A percentile compares a stretch with the other conserved stretches of the same genome.
Conservation (phyloP, 2,797 vertebrate genomes). For the Poeciliopsis turneri region DNA sequence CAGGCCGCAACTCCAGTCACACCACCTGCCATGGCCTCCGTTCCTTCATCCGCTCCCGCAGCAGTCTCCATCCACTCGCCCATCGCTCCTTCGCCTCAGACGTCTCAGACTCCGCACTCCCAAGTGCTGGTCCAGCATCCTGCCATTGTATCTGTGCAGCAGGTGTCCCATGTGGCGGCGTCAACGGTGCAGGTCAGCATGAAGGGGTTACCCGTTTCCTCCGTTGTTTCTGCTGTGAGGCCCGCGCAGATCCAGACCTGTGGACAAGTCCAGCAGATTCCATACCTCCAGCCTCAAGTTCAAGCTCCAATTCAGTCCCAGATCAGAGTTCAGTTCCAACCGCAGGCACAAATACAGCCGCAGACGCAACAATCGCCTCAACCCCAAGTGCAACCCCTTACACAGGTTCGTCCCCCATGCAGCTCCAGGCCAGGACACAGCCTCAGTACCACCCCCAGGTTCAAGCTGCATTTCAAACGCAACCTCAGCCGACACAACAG, state of each 20-base stretch:
- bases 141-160: constrained; percentile 72
- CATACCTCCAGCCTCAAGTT: constrained; percentile 43
- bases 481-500: constrained; percentile 40
- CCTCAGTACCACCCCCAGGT: constrained; percentile 61
- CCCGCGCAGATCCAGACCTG: constrained; percentile 54
- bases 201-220: constrained; percentile 56
- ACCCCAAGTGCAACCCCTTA: constrained; percentile 43
- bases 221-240: constrained; percentile 60
- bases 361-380: constrained; percentile 21
- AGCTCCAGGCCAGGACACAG: constrained; percentile 51
- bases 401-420: constrained; percentile 56
- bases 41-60: constrained; percentile 64
- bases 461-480: constrained; percentile 57
- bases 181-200: constrained; percentile 70
- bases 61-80: constrained; percentile 77
- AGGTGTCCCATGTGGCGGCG: constrained; percentile 63
- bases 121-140: constrained; percentile 78
- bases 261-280: neutral
- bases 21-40: constrained; percentile 59
- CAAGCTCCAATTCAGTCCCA: constrained; percentile 56
- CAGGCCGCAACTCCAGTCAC: constrained; percentile 68
- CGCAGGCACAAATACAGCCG: constrained; percentile 56
- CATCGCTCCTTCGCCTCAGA: constrained; percentile 72
- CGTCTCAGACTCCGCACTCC: constrained; percentile 74
- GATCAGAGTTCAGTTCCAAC: constrained; percentile 65